Evolutionary conservation across 1,140 invertebrate genomes (phyloP).

Genomic region (Eumeta japonica): DNA sequence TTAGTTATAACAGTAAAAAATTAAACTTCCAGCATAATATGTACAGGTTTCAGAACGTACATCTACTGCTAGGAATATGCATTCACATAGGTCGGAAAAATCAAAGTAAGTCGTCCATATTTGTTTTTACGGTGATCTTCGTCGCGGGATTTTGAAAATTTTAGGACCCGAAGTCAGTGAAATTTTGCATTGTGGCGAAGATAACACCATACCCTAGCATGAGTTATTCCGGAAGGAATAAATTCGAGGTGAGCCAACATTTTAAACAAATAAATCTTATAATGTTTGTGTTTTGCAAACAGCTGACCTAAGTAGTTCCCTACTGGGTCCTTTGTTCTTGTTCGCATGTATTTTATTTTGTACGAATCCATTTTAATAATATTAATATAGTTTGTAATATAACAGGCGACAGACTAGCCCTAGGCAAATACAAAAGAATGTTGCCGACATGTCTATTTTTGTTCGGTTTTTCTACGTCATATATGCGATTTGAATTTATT

Average conservation of each 20-base stretch:
- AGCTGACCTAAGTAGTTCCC: slow-evolving; percentile 38
- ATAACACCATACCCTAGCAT: slow-evolving; percentile 50
- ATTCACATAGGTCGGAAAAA: no score
- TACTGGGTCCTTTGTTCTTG: slow-evolving; percentile 24
- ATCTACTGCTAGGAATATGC: no score
- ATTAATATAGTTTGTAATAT: no score
- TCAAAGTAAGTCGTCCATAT: slow-evolving; percentile 31
- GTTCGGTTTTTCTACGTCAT: no score
- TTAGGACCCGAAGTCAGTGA: slow-evolving; percentile 18
- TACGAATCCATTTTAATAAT: no score
- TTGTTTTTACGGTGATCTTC: slow-evolving; percentile 20
- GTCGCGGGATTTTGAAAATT: slow-evolving; percentile 12
- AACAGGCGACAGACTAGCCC: no score
- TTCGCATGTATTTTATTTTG: neutral
- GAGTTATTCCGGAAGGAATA: slow-evolving; percentile 60
- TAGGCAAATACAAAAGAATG: no score
- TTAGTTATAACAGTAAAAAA: no score
- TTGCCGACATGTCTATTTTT: no score
- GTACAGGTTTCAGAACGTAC: no score
- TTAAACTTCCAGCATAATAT: no score
- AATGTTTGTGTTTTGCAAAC: slow-evolving; percentile 53
- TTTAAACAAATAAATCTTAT: slow-evolving; percentile 26
- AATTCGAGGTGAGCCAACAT: slow-evolving; percentile 54
- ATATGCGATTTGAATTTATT: no score
- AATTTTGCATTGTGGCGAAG: slow-evolving; percentile 46